A percentile compares a stretch with the other conserved stretches of the same genome.
Conservation (phyloP, 2,888 invertebrate species). For the Orthosia gracilis region DNA sequence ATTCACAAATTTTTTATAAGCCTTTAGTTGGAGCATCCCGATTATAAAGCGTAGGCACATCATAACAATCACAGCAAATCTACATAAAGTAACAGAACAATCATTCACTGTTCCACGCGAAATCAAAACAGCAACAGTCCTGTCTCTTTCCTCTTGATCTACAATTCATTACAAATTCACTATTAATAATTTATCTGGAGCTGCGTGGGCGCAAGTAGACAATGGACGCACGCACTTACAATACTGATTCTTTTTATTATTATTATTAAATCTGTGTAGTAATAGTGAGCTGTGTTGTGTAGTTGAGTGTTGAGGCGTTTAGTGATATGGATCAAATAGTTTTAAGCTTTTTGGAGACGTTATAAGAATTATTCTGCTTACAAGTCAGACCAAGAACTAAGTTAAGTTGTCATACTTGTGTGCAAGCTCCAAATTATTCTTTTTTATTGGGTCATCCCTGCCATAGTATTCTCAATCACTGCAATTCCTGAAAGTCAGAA, state of each 20-base stretch:
- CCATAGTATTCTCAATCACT: too few relatives aligned
- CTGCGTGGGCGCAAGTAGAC: slow-evolving; percentile 85
- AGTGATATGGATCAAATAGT: slow-evolving; percentile 20
- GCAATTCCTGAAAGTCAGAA: too few relatives aligned
- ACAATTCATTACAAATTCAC: slow-evolving; percentile 87
- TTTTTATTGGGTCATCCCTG: too few relatives aligned
- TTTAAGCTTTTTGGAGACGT: neutral
- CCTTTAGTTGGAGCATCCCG: neutral
- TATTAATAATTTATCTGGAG: slow-evolving; percentile 90
- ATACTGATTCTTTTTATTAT: slow-evolving; percentile 82
- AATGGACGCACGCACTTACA: slow-evolving; percentile 79
- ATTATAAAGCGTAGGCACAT: neutral
- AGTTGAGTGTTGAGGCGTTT: slow-evolving; percentile 7
- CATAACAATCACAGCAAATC: neutral
- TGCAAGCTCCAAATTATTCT: too few relatives aligned
- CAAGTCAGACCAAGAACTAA: too few relatives aligned
- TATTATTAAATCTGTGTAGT: slow-evolving; percentile 59
- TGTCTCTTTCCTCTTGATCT: slow-evolving; percentile 72
- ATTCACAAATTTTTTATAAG: neutral
- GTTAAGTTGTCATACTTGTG: too few relatives aligned
- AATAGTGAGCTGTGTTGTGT: slow-evolving; percentile 40
- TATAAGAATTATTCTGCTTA: neutral
- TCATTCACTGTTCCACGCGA: slow-evolving; percentile 13
- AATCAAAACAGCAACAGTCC: slow-evolving; percentile 27
- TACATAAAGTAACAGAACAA: neutral